phyloP scores from a whole-genome alignment of 2,888 invertebrate species.

The Drosophila peninsularis region DNA sequence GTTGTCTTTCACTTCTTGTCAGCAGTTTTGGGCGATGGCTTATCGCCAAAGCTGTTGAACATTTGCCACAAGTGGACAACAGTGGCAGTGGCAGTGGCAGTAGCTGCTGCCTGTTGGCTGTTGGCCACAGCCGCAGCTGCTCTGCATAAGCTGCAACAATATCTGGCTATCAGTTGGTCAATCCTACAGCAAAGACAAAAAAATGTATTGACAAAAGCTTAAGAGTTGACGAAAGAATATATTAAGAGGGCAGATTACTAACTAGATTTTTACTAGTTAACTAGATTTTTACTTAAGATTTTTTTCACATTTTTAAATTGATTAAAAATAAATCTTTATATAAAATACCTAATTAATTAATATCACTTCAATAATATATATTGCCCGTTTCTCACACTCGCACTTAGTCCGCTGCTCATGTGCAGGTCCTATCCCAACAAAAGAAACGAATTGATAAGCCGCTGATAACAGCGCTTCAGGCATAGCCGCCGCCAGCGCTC shows the following conservation, averaged over 20 bases:
- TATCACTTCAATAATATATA: too few relatives aligned
- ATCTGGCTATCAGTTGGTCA: constrained; percentile 12
- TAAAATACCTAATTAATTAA: background rate
- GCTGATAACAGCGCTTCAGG: constrained; percentile 58
- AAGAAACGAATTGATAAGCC: constrained; percentile 38
- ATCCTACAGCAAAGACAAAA: background rate
- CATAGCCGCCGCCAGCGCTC: constrained; percentile 21
- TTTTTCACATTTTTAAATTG: too few relatives aligned
- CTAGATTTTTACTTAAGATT: too few relatives aligned
- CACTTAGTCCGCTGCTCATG: background rate
- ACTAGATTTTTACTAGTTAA: too few relatives aligned
- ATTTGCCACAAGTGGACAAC: constrained; percentile 33
- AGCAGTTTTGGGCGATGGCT: constrained; percentile 30
- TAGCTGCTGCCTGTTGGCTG: constrained; percentile 2
- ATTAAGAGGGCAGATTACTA: too few relatives aligned
- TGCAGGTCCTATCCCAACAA: constrained; percentile 73
- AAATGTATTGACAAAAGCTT: background rate
- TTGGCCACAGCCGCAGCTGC: constrained; percentile 5
- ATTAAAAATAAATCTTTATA: too few relatives aligned
- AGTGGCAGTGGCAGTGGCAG: constrained; percentile 6
- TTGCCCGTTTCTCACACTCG: background rate
- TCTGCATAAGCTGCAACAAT: constrained; percentile 25
- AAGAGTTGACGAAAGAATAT: background rate
- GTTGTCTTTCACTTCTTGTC: constrained; percentile 32
- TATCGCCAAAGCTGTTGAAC: constrained; percentile 43